Evolutionary conservation across 2,113 vertebrate species (phyloP).

Genomic region (Carassius carassius): DNA sequence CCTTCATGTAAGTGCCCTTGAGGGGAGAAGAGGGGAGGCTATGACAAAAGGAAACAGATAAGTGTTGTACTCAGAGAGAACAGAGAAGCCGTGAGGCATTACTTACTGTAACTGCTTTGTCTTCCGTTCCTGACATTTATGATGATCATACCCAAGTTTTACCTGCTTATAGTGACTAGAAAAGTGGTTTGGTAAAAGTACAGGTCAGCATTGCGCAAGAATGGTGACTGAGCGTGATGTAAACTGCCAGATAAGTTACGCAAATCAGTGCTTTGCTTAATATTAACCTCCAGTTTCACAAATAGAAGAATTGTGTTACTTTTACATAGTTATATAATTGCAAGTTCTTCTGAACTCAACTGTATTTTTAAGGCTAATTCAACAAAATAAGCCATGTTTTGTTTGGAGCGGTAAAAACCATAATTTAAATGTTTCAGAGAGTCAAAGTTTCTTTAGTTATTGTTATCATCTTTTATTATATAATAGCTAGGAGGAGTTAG

Average conservation of each 20-base stretch:
- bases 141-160: constrained; percentile 10
- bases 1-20: constrained; percentile 50
- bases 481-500: background rate
- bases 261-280: background rate
- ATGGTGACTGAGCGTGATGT: background rate
- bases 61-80: constrained; percentile 31
- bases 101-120: constrained; percentile 65
- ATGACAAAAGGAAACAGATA: constrained; percentile 53
- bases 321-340: background rate
- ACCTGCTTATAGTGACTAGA: background rate
- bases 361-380: background rate
- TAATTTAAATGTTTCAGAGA: background rate
- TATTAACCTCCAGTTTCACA: background rate
- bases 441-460: background rate
- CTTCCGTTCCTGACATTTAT: constrained; percentile 42
- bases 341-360: background rate
- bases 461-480: background rate
- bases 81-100: constrained; percentile 39
- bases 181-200: background rate
- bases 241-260: background rate
- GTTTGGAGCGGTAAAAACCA: background rate
- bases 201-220: background rate
- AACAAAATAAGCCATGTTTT: background rate
- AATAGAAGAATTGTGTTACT: background rate
- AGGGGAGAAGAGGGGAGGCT: constrained; percentile 43